These are phyloP conservation scores for Arvicanthis niloticus DNA, from an alignment of 2,113 vertebrate genomes.

Conservation along the genomic window DNA sequence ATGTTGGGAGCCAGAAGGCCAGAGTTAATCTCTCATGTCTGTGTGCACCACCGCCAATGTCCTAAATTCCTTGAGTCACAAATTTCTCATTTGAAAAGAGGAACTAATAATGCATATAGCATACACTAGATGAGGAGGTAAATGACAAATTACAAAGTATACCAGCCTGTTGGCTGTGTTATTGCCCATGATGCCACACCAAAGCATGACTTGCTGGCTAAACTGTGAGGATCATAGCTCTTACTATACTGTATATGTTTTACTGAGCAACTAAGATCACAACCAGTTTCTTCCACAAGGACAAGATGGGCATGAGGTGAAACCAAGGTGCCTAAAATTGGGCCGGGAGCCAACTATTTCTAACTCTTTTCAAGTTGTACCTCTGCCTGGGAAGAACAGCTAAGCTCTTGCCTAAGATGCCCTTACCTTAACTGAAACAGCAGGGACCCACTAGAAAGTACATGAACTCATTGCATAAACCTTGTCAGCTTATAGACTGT, in stretches of 20 bases:
- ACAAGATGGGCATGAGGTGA: neutral
- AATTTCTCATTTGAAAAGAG: slow-evolving; percentile 7
- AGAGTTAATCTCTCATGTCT: neutral
- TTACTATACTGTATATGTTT: neutral
- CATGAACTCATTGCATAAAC: neutral
- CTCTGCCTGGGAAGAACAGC: neutral
- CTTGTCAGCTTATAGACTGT: neutral
- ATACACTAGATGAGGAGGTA: neutral
- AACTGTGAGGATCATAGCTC: neutral
- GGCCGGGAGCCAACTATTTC: neutral
- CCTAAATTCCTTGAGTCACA: neutral
- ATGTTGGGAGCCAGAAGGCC: neutral
- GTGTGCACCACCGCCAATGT: neutral
- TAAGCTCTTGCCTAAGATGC: too few species aligned
- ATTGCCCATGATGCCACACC: accelerated
- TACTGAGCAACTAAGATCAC: neutral
- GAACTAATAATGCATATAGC: neutral
- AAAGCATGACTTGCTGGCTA: too few species aligned
- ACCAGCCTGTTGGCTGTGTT: neutral
- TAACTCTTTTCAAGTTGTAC: neutral
- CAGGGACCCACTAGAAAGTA: neutral
- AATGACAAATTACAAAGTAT: neutral
- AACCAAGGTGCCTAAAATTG: neutral
- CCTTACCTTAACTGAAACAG: neutral
- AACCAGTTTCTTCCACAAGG: neutral